Percentiles rank a stretch among this genome's conserved stretches.
These are phyloP conservation scores for Podilymbus podiceps DNA, from an alignment of 2,113 vertebrate species.

Conservation along the genomic window DNA sequence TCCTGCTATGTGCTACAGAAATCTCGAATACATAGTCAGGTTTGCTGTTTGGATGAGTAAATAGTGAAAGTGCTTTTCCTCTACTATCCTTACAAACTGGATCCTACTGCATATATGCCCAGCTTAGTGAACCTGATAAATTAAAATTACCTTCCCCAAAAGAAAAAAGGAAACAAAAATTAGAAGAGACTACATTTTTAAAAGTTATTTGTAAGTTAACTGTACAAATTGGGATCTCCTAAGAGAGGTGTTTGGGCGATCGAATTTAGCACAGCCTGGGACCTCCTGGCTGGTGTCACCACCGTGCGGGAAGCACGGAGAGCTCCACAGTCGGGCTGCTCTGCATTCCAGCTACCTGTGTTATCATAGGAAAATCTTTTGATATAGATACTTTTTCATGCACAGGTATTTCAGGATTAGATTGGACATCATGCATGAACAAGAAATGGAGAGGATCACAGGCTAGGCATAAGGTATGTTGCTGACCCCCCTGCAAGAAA, in stretches of 20 bases:
- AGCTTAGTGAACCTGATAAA: background rate
- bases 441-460: background rate
- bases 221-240: background rate
- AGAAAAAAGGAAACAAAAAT: background rate
- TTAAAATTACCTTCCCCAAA: background rate
- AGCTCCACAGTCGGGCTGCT: background rate
- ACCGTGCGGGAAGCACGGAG: fast-evolving
- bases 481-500: background rate
- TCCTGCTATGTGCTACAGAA: background rate
- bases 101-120: background rate
- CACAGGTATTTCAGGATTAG: background rate
- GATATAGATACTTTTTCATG: background rate
- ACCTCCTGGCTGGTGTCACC: background rate
- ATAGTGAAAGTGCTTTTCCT: background rate
- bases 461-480: background rate
- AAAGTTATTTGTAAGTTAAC: background rate
- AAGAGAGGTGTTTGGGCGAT: background rate
- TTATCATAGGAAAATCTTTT: background rate
- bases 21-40: background rate
- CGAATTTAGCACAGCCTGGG: background rate
- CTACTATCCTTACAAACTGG: background rate
- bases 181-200: background rate
- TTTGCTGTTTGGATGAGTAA: background rate
- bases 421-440: background rate
- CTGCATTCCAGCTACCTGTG: background rate